These are phyloP conservation scores for Lochmaea crataegi DNA, from an alignment of 2,888 invertebrate genomes.

Conservation along the genomic window DNA sequence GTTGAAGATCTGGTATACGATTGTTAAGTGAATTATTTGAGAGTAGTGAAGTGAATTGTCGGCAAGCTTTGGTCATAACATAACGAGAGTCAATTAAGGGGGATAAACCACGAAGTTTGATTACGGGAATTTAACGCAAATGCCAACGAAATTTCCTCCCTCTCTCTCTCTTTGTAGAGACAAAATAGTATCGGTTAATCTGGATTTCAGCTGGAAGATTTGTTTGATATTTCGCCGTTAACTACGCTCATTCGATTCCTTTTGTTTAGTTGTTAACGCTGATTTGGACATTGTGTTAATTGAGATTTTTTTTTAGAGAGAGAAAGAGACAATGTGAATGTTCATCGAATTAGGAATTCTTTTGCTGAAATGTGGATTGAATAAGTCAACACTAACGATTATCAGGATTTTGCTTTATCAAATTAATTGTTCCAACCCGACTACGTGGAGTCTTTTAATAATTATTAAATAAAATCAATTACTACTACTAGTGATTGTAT, in stretches of 20 bases:
- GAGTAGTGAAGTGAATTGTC: slow-evolving; percentile 13
- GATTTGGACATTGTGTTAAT: background rate
- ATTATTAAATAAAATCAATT: no score
- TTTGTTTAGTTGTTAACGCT: background rate
- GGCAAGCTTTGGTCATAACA: slow-evolving; percentile 23
- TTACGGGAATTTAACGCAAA: slow-evolving; percentile 26
- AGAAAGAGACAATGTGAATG: no score
- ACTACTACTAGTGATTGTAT: no score
- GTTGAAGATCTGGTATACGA: slow-evolving; percentile 13
- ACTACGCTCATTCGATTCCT: background rate
- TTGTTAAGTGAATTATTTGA: slow-evolving; percentile 27
- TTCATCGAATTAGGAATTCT: no score
- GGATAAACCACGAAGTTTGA: slow-evolving; percentile 32
- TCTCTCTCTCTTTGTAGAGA: slow-evolving; percentile 3
- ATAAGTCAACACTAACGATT: no score
- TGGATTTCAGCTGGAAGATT: background rate
- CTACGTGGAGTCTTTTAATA: no score
- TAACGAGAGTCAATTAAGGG: slow-evolving; percentile 33
- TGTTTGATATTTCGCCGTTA: background rate
- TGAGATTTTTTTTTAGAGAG: background rate
- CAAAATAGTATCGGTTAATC: background rate
- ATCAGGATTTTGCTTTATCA: no score
- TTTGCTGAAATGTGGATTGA: no score
- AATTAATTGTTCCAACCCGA: no score
- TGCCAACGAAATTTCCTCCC: slow-evolving; percentile 10